Evolutionary conservation across 2,797 vertebrate genomes (phyloP), one percentile per base, ranked within the genome.

Genomic region (Menidia menidia): DNA sequence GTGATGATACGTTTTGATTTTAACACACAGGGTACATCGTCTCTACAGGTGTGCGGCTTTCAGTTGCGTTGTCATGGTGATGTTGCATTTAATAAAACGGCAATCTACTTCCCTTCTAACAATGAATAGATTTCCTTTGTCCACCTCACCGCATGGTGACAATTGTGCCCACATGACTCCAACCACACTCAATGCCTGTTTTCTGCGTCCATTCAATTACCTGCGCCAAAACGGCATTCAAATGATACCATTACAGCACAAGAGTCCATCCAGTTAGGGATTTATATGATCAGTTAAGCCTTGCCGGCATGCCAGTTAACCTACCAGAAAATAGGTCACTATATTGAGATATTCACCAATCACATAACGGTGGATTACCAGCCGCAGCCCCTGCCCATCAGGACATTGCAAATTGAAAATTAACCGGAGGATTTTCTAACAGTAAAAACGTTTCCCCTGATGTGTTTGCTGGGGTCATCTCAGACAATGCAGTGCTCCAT

Each of bases 311-410:
- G 73, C 42, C 82, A 77, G 76, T 86, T 85, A 76, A 81, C 82
- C 67, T 85, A 68, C 78, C 59, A 54, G 60, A 84, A 92, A 92
- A 85, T 91, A 90, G 91, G 90, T 92, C 91, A 90, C 81, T 85
- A 70, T 89, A 84, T 90, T 78, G 86, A 90, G 88, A 88, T 89
- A 85, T 78, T 88, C 87, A 81, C 88, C 91, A 92, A 91, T 93
- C 92, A 92, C 88, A 89, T 90, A 86, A 88, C 73, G 55, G 73
- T 88, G 90, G 92, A 94, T 93, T 93, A 93, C 72, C 75, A 78
- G 77, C 81, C 72, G 64, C 82, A 80, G 79, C 78, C 82, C 60
- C 64, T 73, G 72, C 80, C 77, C 86, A 85, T 85, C 81, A 83
- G 90, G 73, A 89, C 87, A 91, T 90, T 89, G 87, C 75, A 90